Conservation (phyloP, 2,797 vertebrate genomes). For the Centropyge bicolor region DNA sequence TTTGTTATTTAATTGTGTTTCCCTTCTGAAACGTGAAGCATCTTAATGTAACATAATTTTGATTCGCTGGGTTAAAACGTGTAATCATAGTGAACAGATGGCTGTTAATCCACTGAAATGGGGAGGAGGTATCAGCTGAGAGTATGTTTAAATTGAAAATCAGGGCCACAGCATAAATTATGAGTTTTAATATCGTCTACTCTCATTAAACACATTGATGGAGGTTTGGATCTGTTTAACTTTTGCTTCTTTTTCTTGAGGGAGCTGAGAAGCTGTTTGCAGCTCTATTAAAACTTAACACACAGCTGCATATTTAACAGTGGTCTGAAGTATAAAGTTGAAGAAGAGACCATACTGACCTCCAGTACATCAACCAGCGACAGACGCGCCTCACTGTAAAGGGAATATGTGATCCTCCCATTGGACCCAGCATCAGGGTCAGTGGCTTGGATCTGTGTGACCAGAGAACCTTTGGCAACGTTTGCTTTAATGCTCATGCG, state of each 20-base stretch:
- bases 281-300: background rate
- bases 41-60: constrained; percentile 36
- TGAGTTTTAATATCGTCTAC: constrained; percentile 16
- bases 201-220: constrained; percentile 21
- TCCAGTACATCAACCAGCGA: constrained; percentile 91
- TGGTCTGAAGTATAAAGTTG: constrained; percentile 1
- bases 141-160: constrained; percentile 45
- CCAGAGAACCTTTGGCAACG: constrained; percentile 91
- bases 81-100: constrained; percentile 57
- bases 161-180: background rate
- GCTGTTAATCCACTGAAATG: constrained; percentile 50
- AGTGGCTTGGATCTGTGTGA: constrained; percentile 94
- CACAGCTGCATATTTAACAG: background rate
- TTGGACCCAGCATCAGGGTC: constrained; percentile 94
- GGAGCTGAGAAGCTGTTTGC: background rate
- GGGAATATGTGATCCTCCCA: constrained; percentile 93
- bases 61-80: constrained; percentile 41
- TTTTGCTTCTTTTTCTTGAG: background rate
- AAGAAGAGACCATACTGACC: constrained; percentile 73
- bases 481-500: constrained; percentile 94
- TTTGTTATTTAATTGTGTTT: constrained; percentile 18
- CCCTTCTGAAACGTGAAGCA: constrained; percentile 10
- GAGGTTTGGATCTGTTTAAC: background rate
- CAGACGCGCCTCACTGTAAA: constrained; percentile 90
- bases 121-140: constrained; percentile 4